Evolutionary conservation across 2,797 vertebrate species (phyloP), one percentile per base, ranked within the genome.

Genomic region (Loriculus beryllinus): DNA sequence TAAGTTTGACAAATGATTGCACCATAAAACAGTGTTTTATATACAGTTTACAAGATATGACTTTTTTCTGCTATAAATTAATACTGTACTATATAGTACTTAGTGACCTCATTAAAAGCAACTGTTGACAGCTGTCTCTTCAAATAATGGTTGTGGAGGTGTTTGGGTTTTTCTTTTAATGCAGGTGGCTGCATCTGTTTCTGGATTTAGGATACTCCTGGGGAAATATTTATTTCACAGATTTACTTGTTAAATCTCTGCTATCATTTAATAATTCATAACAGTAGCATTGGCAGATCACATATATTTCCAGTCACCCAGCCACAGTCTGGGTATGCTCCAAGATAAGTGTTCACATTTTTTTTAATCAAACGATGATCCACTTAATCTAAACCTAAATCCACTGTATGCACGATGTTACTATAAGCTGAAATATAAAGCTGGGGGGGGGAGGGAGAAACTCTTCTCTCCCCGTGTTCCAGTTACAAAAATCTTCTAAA

Each of bases 1-100:
- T 79, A 95, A 96, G 82, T 96, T 88, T 95, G 97, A 98, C 97
- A 96, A 97, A 97, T 97, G 97, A 98, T 97, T 98, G 98, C 97
- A 98, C 97, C 97, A 97, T 97, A 95, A 96, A 97, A 97, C 94
- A 97, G 97, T 97, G 96, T 98, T 97, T 98, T 98, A 98, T 98
- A 98, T 98, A 98, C 98, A 98, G 97, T 96, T 98, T 97, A 97
- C 86, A 98, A 95, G 97, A 96, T 97, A 97, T 83, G 97, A 76
- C 95, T 97, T 96, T 96, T 97, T 98, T 96, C 96, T 96, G 96
- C 94, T 98, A 97, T 95, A 95, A 95, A 95, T 95, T 95, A 95
- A 95, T 92, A 92, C 90, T 90, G 94, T 92, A 95, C 94, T 95
- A 63, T 82, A 90, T 95, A 95, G 94, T 97, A 93, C 90, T 85